phyloP scores from a whole-genome alignment of 2,113 vertebrate species.

The Oxyruncus cristatus region DNA sequence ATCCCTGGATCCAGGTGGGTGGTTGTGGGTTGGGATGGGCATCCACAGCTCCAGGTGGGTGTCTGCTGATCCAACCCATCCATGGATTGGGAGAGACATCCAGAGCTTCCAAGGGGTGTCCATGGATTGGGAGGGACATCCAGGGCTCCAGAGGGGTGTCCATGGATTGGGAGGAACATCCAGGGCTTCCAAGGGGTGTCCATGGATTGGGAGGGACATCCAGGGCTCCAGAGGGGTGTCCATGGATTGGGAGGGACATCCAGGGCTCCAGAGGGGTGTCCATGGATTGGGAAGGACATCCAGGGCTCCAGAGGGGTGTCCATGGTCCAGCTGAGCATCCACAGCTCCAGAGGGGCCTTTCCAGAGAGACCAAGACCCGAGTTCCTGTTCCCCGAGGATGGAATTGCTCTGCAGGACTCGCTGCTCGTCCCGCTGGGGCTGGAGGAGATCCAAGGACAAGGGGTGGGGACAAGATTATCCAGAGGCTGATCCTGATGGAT shows the following conservation, averaged over 20 bases:
- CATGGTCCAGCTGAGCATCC: too few species aligned
- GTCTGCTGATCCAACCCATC: too few species aligned
- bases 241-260: too few species aligned
- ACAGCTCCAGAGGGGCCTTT: not conserved
- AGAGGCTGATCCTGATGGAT: accelerated
- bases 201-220: not conserved
- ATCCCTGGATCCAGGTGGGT: accelerated
- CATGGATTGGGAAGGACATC: not conserved
- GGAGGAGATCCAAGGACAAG: not conserved
- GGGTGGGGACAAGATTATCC: not conserved
- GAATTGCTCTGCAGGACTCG: not conserved
- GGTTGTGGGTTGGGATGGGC: accelerated
- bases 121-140: not conserved
- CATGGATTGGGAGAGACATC: not conserved
- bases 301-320: too few species aligned
- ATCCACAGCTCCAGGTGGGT: not conserved
- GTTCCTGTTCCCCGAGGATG: not conserved
- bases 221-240: accelerated
- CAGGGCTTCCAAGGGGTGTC: too few species aligned
- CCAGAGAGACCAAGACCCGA: not conserved
- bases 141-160: accelerated
- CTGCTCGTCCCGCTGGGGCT: accelerated
- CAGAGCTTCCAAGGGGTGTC: too few species aligned
- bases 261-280: too few species aligned
- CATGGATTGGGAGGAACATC: accelerated